A percentile compares a stretch with the other conserved stretches of the same genome.
Evolutionary conservation across 1,140 invertebrate species (phyloP).

Genomic region (Sarcophaga bullata): DNA sequence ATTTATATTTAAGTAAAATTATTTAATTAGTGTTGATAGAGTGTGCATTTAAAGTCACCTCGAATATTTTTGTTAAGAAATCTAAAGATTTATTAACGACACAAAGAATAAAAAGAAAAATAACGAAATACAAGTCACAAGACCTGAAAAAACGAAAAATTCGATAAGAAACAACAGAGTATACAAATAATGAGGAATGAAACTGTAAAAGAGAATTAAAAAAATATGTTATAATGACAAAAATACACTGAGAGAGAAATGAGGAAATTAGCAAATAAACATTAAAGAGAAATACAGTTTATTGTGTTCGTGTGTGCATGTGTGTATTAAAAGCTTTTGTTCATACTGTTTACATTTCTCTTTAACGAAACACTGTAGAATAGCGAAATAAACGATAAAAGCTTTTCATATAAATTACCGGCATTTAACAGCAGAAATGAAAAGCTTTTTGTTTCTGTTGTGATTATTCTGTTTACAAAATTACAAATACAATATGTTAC

Average conservation of each 20-base stretch:
- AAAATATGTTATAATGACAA: background rate
- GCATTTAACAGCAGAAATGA: background rate
- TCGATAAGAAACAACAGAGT: background rate
- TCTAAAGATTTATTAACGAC: background rate
- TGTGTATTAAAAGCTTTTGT: background rate
- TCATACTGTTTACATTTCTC: background rate
- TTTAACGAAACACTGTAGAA: background rate
- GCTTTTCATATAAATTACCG: background rate
- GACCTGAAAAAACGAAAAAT: background rate
- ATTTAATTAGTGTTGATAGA: background rate
- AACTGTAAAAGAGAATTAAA: background rate
- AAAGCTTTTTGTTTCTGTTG: background rate
- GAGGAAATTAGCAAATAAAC: background rate
- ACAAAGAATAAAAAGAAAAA: background rate
- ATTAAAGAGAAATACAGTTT: background rate
- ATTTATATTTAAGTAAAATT: no score
- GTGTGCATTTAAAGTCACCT: background rate
- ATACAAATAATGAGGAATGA: background rate
- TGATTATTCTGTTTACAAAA: background rate
- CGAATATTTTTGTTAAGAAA: no score
- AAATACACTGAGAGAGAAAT: background rate
- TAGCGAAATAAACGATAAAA: no score
- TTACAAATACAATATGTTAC: background rate
- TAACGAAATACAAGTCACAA: constrained; percentile 4
- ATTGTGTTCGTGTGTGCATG: no score